Conservation (phyloP, 2,113 vertebrate species). For the Hypanus sabinus region DNA sequence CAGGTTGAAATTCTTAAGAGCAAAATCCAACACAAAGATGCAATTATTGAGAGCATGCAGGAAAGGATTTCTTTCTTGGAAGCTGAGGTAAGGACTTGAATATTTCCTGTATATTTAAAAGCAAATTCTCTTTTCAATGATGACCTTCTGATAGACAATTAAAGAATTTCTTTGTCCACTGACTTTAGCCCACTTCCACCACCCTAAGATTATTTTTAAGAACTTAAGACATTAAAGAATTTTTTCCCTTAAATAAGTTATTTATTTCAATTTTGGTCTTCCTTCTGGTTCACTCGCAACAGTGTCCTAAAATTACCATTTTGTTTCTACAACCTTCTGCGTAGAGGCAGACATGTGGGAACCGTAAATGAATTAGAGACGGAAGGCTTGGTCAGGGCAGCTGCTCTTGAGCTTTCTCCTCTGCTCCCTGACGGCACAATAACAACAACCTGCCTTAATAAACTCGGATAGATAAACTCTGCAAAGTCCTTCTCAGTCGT, state of each 20-base stretch:
- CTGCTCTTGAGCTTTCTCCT: background rate
- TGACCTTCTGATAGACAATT: background rate
- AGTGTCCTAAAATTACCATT: background rate
- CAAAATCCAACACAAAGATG: conserved; percentile 85
- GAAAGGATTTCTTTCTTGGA: conserved; percentile 93
- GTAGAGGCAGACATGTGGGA: background rate
- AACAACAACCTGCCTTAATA: background rate
- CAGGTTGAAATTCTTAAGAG: conserved; percentile 78
- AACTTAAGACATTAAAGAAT: background rate
- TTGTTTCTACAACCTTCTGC: background rate
- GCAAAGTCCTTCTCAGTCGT: background rate
- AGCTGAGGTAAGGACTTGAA: conserved; percentile 76
- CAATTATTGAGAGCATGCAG: conserved; percentile 86
- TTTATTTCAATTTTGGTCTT: background rate
- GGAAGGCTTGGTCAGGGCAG: background rate
- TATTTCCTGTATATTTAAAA: background rate
- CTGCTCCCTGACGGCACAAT: background rate
- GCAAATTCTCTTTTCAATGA: background rate
- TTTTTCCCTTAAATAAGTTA: background rate
- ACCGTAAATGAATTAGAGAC: background rate
- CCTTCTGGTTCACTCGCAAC: background rate
- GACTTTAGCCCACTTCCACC: background rate
- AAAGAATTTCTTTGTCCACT: background rate
- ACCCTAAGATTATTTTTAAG: background rate
- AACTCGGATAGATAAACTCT: background rate